phyloP scores from a whole-genome alignment of 1,140 invertebrate genomes.

The Lepidurus apus region DNA sequence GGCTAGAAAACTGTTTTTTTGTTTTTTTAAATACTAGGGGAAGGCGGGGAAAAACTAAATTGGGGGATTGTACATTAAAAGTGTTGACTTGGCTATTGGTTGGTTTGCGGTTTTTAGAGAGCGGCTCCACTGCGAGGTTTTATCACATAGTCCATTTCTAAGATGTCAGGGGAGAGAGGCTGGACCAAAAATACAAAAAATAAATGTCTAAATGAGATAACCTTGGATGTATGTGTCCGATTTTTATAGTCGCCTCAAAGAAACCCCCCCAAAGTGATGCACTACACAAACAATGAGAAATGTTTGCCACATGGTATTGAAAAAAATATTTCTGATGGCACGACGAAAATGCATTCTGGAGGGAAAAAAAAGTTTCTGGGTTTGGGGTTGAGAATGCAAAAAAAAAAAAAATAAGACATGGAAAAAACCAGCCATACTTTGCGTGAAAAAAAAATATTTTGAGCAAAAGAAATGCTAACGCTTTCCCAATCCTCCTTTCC shows the following conservation, averaged over 20 bases:
- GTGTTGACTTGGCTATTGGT: background rate
- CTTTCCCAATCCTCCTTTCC: conserved; percentile 4
- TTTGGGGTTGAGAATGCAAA: background rate
- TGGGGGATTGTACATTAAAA: background rate
- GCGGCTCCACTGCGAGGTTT: conserved; percentile 10
- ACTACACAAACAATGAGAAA: background rate
- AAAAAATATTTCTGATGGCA: background rate
- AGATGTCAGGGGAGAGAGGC: background rate
- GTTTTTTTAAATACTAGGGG: background rate
- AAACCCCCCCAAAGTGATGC: background rate
- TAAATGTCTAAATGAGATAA: background rate
- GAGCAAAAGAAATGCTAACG: background rate
- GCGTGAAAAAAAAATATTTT: background rate
- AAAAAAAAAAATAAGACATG: background rate
- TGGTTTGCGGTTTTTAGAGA: background rate
- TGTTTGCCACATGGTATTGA: background rate
- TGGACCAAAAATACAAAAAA: background rate
- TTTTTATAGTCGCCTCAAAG: background rate
- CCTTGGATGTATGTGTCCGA: background rate
- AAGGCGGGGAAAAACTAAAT: background rate
- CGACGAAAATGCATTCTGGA: background rate
- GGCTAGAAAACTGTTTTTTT: too few relatives aligned
- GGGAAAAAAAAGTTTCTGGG: background rate
- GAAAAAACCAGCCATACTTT: background rate
- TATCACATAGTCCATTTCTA: conserved; percentile 9